Base-by-base conservation (phyloP, 2,113 vertebrate genomes). In the Steatornis caripensis region DNA sequence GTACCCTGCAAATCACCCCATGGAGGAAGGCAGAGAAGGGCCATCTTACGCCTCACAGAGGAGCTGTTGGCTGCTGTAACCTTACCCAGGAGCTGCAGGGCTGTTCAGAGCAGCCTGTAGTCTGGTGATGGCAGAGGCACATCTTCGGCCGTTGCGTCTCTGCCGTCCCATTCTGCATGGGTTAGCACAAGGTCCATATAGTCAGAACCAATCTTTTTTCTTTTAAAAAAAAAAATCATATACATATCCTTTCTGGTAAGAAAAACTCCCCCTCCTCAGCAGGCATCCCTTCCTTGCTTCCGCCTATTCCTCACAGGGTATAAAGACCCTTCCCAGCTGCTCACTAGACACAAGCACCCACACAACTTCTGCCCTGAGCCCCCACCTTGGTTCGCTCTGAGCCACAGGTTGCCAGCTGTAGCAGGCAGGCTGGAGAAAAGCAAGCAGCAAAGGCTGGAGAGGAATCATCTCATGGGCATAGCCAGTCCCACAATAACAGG, bases 51-150 rank as follows among this genome's bases (percentile, higher is more conserved):
- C 94, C 92, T 94, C 94, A 91, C 79, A 92, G 95, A 96, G 94
- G 92, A 97, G 96, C 95, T 95, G 74, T 93, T 96, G 96, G 34
- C 94, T 88, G 32, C 85, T 80, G 58, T 88, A 96, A 85, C 2
- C 1, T 58, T 69, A 65, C 19, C 13, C 34, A 37, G n/a, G 70
- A 93, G 66, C 51, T 85, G 65, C 72, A 68, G 70, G 23, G 23
- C 78, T 91, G 34, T 57, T 71, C n/a, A 0, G 43, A 87, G 66
- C 65, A 76, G 61, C 24, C 32, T 64, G 36, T 30, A 9, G 22
- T 46, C 36, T 37, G 60, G 45, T 62, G 32, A 34, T 15, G 57
- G 65, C 60, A 87, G 37, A 68, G 8, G 7, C 3, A 2, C 30
- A 29, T 74, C n/a, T 72, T 78, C 46, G 91, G 68, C 34, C 3